These are phyloP conservation scores for Heliconius ismenius DNA, from an alignment of 2,888 invertebrate species.

Conservation along the genomic window DNA sequence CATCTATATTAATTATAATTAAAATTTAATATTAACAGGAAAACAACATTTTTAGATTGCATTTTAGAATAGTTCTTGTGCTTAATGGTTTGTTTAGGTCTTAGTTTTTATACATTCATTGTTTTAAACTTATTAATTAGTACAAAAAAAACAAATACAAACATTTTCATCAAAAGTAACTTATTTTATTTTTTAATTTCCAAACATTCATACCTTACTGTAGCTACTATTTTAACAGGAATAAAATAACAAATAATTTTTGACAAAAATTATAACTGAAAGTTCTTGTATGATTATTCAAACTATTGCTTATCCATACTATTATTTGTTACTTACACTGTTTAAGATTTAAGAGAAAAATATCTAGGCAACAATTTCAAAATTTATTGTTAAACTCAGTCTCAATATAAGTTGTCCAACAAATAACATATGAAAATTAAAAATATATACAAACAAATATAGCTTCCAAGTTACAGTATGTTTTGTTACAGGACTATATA, in stretches of 20 bases:
- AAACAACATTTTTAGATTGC: constrained; percentile 64
- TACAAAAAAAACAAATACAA: constrained; percentile 72
- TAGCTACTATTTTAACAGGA: background rate
- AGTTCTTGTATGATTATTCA: background rate
- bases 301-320: background rate
- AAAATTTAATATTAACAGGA: constrained; percentile 44
- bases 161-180: constrained; percentile 61
- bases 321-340: too few relatives aligned
- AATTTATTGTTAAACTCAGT: too few relatives aligned
- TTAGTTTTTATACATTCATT: constrained; percentile 71
- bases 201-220: background rate
- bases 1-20: constrained; percentile 34
- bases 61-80: constrained; percentile 61
- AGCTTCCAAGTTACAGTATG: too few relatives aligned
- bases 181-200: constrained; percentile 38
- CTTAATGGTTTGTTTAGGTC: constrained; percentile 64
- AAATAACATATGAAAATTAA: too few relatives aligned
- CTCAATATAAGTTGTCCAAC: too few relatives aligned
- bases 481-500: background rate
- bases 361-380: too few relatives aligned
- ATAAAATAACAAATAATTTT: background rate
- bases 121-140: constrained; percentile 70
- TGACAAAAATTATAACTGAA: background rate
- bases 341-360: too few relatives aligned
- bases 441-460: too few relatives aligned